A percentile compares a stretch with the other conserved stretches of the same genome.
Conservation (phyloP, 1,140 invertebrate genomes). For the Papilio glaucus region DNA sequence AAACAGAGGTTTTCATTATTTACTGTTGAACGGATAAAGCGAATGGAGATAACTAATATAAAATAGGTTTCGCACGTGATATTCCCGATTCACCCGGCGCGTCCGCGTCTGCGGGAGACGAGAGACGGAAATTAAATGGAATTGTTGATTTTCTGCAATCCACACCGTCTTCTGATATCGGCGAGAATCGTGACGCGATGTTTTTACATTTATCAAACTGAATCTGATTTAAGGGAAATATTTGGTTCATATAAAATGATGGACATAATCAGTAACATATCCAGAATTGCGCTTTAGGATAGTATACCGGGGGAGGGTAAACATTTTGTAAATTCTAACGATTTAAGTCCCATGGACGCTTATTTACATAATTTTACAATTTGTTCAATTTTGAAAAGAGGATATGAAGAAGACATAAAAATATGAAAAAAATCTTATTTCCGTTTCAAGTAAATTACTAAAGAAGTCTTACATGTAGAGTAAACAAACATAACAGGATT, state of each 20-base stretch:
- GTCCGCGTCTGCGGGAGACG: no score
- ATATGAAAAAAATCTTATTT: no score
- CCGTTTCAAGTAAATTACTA: not conserved
- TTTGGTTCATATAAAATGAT: not conserved
- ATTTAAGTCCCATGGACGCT: no score
- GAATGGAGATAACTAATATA: constrained; percentile 8
- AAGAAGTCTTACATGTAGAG: not conserved
- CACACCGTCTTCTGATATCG: not conserved
- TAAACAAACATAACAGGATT: no score
- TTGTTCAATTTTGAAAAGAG: no score
- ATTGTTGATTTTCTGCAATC: not conserved
- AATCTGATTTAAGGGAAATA: not conserved
- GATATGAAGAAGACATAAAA: no score
- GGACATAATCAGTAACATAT: no score
- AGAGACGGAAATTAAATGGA: not conserved
- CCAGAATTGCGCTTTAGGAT: no score
- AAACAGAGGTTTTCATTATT: not conserved
- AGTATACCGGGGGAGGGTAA: no score
- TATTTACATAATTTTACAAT: no score
- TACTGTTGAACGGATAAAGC: not conserved
- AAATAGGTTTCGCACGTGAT: not conserved
- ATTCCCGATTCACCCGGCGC: not conserved
- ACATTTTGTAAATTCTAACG: no score
- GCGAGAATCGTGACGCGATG: not conserved
- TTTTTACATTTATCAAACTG: not conserved